Conservation (phyloP, 2,113 vertebrate genomes). For the Columba livia region DNA sequence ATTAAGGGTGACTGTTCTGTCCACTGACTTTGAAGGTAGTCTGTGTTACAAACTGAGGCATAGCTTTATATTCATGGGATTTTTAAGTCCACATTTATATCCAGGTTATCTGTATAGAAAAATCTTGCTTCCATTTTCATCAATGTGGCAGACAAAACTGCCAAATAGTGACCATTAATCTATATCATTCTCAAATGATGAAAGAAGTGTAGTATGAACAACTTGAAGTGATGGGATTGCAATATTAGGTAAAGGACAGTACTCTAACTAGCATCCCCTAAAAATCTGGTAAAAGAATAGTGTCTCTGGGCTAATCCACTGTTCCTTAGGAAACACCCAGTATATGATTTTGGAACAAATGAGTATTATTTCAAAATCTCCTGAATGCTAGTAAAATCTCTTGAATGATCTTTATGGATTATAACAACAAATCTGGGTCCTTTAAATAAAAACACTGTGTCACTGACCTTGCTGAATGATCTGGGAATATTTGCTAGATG, state of each 20-base stretch:
- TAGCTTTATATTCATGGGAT: not conserved
- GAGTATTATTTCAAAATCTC: not conserved
- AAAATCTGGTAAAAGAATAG: not conserved
- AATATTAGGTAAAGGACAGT: not conserved
- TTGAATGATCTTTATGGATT: not conserved
- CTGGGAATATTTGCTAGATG: not conserved
- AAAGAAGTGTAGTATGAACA: not conserved
- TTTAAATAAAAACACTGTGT: not conserved
- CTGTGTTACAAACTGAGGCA: not conserved
- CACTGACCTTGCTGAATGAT: not conserved
- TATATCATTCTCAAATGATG: not conserved
- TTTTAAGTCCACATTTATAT: not conserved
- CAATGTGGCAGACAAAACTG: not conserved
- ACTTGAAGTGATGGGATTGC: not conserved
- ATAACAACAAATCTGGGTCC: not conserved
- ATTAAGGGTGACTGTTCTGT: not conserved
- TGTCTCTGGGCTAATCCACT: not conserved
- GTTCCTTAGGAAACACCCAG: not conserved
- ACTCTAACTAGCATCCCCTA: not conserved
- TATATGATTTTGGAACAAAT: not conserved
- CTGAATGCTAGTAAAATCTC: not conserved
- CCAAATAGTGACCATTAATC: not conserved
- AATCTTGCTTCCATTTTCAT: not conserved
- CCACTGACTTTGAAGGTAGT: not conserved
- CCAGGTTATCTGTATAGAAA: not conserved